Conservation (phyloP, 2,113 vertebrate genomes). For the Cranoglanis bouderius region DNA sequence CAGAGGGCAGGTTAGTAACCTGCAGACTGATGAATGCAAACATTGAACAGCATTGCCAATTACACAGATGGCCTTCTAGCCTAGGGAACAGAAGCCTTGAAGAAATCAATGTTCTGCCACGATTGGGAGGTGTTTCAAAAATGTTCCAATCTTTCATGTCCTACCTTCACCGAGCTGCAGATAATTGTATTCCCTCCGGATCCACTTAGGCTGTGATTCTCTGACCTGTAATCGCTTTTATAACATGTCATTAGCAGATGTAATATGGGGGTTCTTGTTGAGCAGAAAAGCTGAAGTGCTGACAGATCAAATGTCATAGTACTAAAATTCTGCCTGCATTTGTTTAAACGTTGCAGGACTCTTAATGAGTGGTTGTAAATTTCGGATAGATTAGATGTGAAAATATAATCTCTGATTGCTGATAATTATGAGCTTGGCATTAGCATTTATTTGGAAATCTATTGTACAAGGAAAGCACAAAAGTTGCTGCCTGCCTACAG, state of each 20-base stretch:
- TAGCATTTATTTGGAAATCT: conserved; percentile 24
- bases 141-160: conserved; percentile 27
- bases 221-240: conserved; percentile 37
- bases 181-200: conserved; percentile 41
- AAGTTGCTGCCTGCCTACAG: background rate
- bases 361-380: conserved; percentile 29
- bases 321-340: conserved; percentile 12
- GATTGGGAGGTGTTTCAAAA: conserved; percentile 31
- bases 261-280: conserved; percentile 23
- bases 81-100: conserved; percentile 27
- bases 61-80: conserved; percentile 28
- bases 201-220: conserved; percentile 14
- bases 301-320: conserved; percentile 43
- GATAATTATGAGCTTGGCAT: conserved; percentile 33
- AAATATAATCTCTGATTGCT: conserved; percentile 47
- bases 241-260: conserved; percentile 45
- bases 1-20: conserved; percentile 26
- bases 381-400: conserved; percentile 20
- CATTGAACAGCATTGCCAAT: conserved; percentile 27
- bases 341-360: background rate
- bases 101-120: conserved; percentile 38
- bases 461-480: conserved; percentile 13
- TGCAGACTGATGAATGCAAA: conserved; percentile 23
- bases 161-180: conserved; percentile 16
- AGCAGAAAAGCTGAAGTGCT: conserved; percentile 16